These are phyloP conservation scores for Apotomis turbidana DNA, from an alignment of 2,888 invertebrate species.

Conservation along the genomic window DNA sequence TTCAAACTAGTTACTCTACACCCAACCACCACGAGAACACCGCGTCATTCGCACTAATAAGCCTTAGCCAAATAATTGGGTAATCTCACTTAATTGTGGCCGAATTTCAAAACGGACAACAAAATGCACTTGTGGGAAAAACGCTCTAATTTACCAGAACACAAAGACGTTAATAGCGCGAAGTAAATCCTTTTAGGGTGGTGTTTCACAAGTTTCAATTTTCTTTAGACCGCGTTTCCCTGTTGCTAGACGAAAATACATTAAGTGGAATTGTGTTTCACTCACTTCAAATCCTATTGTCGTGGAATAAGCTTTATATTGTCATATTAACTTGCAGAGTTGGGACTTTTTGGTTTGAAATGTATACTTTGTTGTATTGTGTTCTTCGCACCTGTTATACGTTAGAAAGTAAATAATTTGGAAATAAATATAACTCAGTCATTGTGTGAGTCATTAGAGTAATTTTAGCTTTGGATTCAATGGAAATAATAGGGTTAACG, in stretches of 20 bases:
- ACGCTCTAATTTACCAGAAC: constrained; percentile 1
- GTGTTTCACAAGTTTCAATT: constrained; percentile 38
- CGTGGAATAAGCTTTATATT: neutral
- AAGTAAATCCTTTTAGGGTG: constrained; percentile 18
- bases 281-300: neutral
- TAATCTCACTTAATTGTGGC: constrained; percentile 60
- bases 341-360: neutral
- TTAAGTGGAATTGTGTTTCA: neutral
- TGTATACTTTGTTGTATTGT: constrained; percentile 41
- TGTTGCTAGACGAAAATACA: neutral
- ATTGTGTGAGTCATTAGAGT: constrained; percentile 58
- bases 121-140: constrained; percentile 18
- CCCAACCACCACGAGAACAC: constrained; percentile 50
- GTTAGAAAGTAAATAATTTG: constrained; percentile 60
- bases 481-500: constrained; percentile 37
- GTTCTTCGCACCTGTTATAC: constrained; percentile 44
- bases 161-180: constrained; percentile 25
- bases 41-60: constrained; percentile 79
- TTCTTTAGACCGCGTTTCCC: constrained; percentile 30
- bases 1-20: constrained; percentile 44
- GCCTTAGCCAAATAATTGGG: constrained; percentile 69
- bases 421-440: constrained; percentile 56
- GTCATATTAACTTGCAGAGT: neutral
- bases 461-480: constrained; percentile 47
- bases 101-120: constrained; percentile 45